Base-by-base conservation (phyloP, 2,113 vertebrate species). In the Callospermophilus lateralis region DNA sequence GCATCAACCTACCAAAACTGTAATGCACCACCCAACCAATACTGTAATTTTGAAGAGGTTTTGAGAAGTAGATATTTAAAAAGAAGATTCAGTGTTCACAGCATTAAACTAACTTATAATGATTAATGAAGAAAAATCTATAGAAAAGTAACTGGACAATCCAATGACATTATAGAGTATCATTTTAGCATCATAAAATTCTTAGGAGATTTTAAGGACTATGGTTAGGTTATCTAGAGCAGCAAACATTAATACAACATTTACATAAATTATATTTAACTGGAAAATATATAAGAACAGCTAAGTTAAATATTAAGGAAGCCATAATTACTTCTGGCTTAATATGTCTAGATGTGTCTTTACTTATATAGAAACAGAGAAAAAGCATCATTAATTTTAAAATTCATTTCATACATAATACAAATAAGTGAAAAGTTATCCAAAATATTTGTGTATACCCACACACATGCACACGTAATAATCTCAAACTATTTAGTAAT, bases 11-110 rank as follows among this genome's bases (percentile, higher is more conserved):
- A 61, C 58, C 58, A 26, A n/a, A 17, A 61, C 13, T 68, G 6
- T 42, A 76, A 42, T 68, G 8, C 42, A 12, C 3, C 16, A 55
- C 26, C 61, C 61, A 28, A 63, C 24, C 61, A 28, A 32, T 20
- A 61, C 17, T 68, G 7, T 51, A 76, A 42, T 68, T 34, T 90
- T 68, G 9, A 93, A 95, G 39, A 86, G 42, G n/a, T 3, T 81
- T 80, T 42, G 63, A 93, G 34, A 94, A 77, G 34, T 65, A 48
- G 61, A 68, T 68, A 68, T 78, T 95, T 94, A 58, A 95, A 95
- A 96, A 48, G 73, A 73, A 92, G 22, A 78, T 13, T 88, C 17
- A 88, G 0, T 30, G 6, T 86, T 95, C 39, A 37, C 12, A 37
- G 53, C 26, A 91, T 20, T 55, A 48, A 22, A 74, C 1, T 79